Base-by-base conservation (phyloP, 1,140 invertebrate species). In the Limonius californicus region DNA sequence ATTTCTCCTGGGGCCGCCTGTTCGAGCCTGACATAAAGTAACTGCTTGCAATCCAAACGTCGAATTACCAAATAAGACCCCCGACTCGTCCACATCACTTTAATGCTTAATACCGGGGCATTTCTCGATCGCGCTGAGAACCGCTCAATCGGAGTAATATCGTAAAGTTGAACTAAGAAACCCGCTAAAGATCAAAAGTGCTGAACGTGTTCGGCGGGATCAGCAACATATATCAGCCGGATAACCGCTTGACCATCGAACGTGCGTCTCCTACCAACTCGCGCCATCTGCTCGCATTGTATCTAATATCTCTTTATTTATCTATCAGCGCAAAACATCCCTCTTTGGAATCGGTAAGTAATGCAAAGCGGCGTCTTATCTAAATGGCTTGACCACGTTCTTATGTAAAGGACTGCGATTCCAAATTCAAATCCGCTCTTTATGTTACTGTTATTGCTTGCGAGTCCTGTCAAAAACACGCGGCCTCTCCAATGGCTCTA, bases 351-450 rank as follows among this genome's bases (percentile, higher is more conserved):
- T 62, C 54, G 62, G 64, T 64, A 62, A 67, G 58, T 60, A 64
- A 69, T 66, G 68, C 64, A 66, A 69, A 66, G 63, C 63, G 62
- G 35, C 43, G 55, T 60, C 64, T 70, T 67, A 70, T 70, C 68
- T 70, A 65, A 65, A 68, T 67, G 64, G 66, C 68, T 72, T 72
- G 71, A 72, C 71, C 71, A 72, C 65, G 66, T 70, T 72, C 64
- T 70, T 70, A 63, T 59, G 39, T 47, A 47, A 47, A 57, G 30
- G 55, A 42, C 35, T 68, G 55, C 60, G 65, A 62, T 61, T 61
- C 62, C 63, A 45, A 63, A 72, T 69, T 67, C 69, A 66, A 68
- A 67, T 70, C 66, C 66, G 55, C 54, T 67, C 68, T 72, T 70
- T 69, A 69, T 64, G 67, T 62, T 65, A 70, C 42, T 69, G 69